phyloP scores from a whole-genome alignment of 2,113 vertebrate species.

The Planiliza haematocheilus region DNA sequence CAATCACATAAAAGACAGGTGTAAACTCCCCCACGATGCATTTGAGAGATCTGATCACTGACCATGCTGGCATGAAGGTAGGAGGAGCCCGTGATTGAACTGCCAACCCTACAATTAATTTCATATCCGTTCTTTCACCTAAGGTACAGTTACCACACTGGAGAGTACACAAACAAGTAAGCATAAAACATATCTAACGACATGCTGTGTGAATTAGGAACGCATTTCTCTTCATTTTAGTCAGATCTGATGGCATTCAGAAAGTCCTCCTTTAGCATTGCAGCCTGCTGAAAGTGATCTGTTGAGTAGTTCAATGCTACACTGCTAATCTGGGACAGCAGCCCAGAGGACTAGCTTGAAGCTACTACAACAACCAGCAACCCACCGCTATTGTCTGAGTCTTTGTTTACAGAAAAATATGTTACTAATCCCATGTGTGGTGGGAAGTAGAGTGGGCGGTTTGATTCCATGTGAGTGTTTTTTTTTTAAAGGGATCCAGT shows the following conservation, averaged over 20 bases:
- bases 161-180: slow-evolving; percentile 4
- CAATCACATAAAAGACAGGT: too few species aligned
- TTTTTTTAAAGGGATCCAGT: slow-evolving; percentile 50
- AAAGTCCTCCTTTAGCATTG: slow-evolving; percentile 19
- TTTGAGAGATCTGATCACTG: too few species aligned
- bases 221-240: slow-evolving; percentile 12
- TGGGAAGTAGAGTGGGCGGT: slow-evolving; percentile 69
- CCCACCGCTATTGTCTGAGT: slow-evolving; percentile 71
- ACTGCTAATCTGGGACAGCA: slow-evolving; percentile 65
- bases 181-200: slow-evolving; percentile 11
- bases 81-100: too few species aligned
- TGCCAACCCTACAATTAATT: too few species aligned
- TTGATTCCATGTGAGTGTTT: slow-evolving; percentile 61
- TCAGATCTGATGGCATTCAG: slow-evolving; percentile 13
- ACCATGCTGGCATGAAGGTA: too few species aligned
- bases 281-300: slow-evolving; percentile 31
- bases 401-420: slow-evolving; percentile 74
- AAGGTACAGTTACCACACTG: too few species aligned
- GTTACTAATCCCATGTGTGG: slow-evolving; percentile 70
- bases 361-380: slow-evolving; percentile 60
- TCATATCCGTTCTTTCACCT: too few species aligned
- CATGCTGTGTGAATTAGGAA: not conserved
- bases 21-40: too few species aligned
- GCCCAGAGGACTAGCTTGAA: slow-evolving; percentile 66
- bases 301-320: slow-evolving; percentile 40